A percentile compares a stretch with the other conserved stretches of the same genome.
Evolutionary conservation across 2,113 vertebrate genomes (phyloP).

Genomic region (Otocyon megalotis): DNA sequence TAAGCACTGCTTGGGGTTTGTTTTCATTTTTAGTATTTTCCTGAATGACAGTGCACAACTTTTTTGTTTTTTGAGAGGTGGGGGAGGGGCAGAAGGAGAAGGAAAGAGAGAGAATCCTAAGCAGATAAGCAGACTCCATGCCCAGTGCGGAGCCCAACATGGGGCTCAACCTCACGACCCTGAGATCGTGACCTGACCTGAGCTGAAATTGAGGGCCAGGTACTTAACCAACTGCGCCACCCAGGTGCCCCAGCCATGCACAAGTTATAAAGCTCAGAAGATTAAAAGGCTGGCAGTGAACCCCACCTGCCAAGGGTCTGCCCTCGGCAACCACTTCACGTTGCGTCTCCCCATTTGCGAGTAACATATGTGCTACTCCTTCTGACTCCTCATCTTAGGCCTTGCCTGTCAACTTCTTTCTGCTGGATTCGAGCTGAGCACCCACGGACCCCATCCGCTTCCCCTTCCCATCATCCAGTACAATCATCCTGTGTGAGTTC

Average conservation of each 20-base stretch:
- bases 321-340: accelerated
- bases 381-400: background rate
- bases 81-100: background rate
- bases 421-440: too few relatives aligned
- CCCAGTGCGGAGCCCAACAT: background rate
- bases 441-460: background rate
- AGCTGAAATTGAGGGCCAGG: background rate
- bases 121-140: background rate
- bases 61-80: background rate
- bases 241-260: background rate
- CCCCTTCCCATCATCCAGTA: accelerated
- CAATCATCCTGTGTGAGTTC: accelerated
- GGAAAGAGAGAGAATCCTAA: background rate
- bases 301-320: background rate
- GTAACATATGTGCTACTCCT: accelerated
- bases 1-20: background rate
- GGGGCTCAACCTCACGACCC: background rate
- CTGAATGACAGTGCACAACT: background rate
- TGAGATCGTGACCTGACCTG: background rate
- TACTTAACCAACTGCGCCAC: background rate
- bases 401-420: background rate
- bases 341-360: background rate
- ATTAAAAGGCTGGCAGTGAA: background rate
- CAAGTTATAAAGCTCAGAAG: background rate
- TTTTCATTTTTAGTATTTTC: background rate